phyloP scores from a whole-genome alignment of 1,140 invertebrate genomes.

The Drosophila nigromelanica region DNA sequence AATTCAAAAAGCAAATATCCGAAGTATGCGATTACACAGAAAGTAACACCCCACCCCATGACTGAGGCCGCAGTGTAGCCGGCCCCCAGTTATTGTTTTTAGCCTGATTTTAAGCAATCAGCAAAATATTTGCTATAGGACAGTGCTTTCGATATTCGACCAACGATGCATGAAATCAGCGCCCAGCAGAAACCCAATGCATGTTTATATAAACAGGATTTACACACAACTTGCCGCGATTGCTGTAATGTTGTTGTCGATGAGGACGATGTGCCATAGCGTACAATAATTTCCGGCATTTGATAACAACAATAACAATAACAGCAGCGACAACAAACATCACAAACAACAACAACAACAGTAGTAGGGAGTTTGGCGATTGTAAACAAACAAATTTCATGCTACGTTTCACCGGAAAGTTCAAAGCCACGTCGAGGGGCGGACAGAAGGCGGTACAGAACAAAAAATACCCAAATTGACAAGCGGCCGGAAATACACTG shows the following conservation, averaged over 20 bases:
- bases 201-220: slow-evolving; percentile 67
- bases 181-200: slow-evolving; percentile 34
- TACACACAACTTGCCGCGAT: slow-evolving; percentile 60
- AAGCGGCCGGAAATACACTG: slow-evolving; percentile 61
- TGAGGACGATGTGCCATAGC: slow-evolving; percentile 53
- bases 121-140: slow-evolving; percentile 14
- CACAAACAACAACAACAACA: slow-evolving; percentile 10
- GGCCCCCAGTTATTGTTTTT: slow-evolving; percentile 9
- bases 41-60: too few relatives aligned
- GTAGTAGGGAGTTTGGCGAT: slow-evolving; percentile 50
- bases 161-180: slow-evolving; percentile 74
- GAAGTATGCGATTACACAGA: too few relatives aligned
- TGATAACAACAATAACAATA: slow-evolving; percentile 57
- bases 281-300: slow-evolving; percentile 78
- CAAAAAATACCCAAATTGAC: slow-evolving; percentile 60
- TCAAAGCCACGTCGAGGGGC: slow-evolving; percentile 34
- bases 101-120: slow-evolving; percentile 15
- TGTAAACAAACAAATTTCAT: slow-evolving; percentile 81
- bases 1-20: too few relatives aligned
- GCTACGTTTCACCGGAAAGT: slow-evolving; percentile 67
- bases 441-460: slow-evolving; percentile 7
- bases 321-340: slow-evolving; percentile 19
- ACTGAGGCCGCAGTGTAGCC: too few relatives aligned
- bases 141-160: slow-evolving; percentile 26
- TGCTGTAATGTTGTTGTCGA: slow-evolving; percentile 47